Percentiles rank a stretch among this genome's conserved stretches.
Conservation (phyloP, 2,797 vertebrate species). For the Psittacula derbiana region DNA sequence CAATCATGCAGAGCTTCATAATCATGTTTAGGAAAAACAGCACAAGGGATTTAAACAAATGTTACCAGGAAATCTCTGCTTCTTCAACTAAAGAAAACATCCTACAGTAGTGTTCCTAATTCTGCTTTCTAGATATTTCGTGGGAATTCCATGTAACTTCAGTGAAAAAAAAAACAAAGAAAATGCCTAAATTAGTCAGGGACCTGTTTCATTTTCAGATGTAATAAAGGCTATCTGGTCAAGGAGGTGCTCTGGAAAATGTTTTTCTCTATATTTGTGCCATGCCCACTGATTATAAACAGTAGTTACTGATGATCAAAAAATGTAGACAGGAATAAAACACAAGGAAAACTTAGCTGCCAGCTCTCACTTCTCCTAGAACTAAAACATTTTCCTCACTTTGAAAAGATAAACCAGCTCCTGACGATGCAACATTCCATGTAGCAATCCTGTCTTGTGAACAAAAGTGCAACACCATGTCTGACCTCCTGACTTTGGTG, state of each 20-base stretch:
- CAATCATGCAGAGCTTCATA: not conserved
- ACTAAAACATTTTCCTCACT: not conserved
- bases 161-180: not conserved
- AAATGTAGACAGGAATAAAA: not conserved
- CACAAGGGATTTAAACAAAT: not conserved
- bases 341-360: not conserved
- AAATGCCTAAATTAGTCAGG: not conserved
- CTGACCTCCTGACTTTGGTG: not conserved
- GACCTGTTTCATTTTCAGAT: not conserved
- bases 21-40: not conserved
- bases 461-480: not conserved
- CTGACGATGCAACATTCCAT: not conserved
- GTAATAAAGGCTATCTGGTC: not conserved
- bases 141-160: not conserved
- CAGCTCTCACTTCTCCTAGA: not conserved
- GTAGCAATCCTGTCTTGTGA: not conserved
- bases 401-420: not conserved
- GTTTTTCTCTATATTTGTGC: not conserved
- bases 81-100: not conserved
- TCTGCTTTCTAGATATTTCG: not conserved
- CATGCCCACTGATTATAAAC: not conserved
- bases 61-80: not conserved
- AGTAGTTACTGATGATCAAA: not conserved
- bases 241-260: not conserved
- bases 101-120: not conserved